phyloP scores from a whole-genome alignment of 2,888 invertebrate genomes.

The Eupithecia insigniata region DNA sequence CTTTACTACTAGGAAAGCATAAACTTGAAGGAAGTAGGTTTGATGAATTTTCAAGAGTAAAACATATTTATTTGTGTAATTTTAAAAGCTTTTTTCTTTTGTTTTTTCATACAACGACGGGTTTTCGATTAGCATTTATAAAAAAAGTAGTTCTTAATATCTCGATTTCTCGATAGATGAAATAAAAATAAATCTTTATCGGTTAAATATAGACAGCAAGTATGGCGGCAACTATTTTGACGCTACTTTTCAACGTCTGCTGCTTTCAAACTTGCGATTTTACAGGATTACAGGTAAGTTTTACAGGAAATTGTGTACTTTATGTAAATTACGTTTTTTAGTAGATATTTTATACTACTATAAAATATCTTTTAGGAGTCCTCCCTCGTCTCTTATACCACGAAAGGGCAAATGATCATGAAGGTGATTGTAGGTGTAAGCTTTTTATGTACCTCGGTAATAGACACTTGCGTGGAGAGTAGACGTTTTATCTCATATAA shows the following conservation, averaged over 20 bases:
- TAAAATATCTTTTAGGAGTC: neutral
- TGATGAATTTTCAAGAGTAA: too few species aligned
- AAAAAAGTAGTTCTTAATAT: too few species aligned
- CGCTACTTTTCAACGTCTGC: neutral
- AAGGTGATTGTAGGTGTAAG: neutral
- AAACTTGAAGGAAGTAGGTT: too few species aligned
- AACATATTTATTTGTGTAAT: too few species aligned
- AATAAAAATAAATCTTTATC: too few species aligned
- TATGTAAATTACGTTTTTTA: neutral
- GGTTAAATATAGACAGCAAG: neutral
- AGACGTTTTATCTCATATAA: constrained; percentile 25
- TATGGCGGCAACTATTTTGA: too few species aligned
- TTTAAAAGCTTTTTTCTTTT: too few species aligned
- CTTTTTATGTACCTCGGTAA: constrained; percentile 20
- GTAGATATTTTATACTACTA: neutral
- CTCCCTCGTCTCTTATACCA: neutral
- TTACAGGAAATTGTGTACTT: constrained; percentile 1
- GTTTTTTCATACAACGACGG: too few species aligned
- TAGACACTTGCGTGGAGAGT: constrained; percentile 17
- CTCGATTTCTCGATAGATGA: too few species aligned
- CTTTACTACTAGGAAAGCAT: too few species aligned
- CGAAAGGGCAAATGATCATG: constrained; percentile 7
- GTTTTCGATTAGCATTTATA: too few species aligned
- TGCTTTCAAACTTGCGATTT: too few species aligned
- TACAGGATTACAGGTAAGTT: neutral